Conservation (phyloP, 92 coral and sea anemone genomes). For the Palythoa grandis region DNA sequence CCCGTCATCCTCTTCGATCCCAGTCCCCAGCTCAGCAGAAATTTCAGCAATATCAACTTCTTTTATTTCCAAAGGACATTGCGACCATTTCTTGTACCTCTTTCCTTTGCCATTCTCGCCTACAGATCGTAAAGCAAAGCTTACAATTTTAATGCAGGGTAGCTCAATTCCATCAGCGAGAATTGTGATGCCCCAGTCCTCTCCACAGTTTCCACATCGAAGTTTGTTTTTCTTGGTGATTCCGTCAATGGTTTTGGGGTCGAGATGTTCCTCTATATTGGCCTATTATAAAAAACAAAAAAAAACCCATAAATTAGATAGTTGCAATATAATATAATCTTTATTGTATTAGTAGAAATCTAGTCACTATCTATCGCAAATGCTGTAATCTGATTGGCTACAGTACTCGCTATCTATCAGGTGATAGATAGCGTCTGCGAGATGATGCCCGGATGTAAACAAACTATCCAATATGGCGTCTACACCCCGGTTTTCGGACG, state of each 20-base stretch:
- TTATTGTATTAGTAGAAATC: too few relatives aligned
- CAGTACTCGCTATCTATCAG: too few relatives aligned
- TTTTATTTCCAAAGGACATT: conserved; percentile 68
- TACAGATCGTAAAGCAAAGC: conserved; percentile 60
- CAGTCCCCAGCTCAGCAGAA: not conserved
- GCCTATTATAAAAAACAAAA: conserved; percentile 18
- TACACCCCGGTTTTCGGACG: too few relatives aligned
- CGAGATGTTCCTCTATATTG: conserved; percentile 18
- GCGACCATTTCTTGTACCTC: conserved; percentile 78
- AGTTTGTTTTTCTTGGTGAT: conserved; percentile 66
- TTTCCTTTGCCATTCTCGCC: conserved; percentile 27
- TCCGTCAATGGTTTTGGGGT: conserved; percentile 57
- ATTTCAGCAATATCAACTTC: conserved; percentile 51
- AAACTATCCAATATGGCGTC: too few relatives aligned
- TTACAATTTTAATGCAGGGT: conserved; percentile 74
- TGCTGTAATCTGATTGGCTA: too few relatives aligned
- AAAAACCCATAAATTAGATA: too few relatives aligned
- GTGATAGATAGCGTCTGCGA: too few relatives aligned
- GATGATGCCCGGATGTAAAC: too few relatives aligned
- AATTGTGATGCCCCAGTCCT: conserved; percentile 87
- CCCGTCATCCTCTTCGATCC: not conserved
- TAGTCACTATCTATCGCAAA: too few relatives aligned
- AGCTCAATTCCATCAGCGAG: conserved; percentile 61
- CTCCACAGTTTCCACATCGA: conserved; percentile 69
- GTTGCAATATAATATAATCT: too few relatives aligned